Conservation (phyloP, 2,797 vertebrate species). For the Sylvia borin region DNA sequence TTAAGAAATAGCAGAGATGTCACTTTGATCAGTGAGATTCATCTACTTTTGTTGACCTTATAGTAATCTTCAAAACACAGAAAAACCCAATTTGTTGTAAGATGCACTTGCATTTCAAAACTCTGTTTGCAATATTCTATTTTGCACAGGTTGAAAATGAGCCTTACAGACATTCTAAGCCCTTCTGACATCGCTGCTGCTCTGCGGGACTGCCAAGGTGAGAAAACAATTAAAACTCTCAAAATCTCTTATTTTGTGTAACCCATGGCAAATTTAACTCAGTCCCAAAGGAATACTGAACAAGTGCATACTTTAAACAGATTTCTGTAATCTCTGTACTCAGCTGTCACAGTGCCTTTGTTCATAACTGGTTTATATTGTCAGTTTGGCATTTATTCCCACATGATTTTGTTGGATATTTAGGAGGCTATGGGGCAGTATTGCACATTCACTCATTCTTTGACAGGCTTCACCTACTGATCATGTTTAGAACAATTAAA, state of each 20-base stretch:
- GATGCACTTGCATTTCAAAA: background rate
- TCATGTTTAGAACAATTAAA: background rate
- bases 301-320: background rate
- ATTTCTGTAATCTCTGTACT: background rate
- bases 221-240: background rate
- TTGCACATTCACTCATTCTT: background rate
- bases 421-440: background rate
- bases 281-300: background rate
- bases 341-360: background rate
- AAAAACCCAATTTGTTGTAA: background rate
- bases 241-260: background rate
- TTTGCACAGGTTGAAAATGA: constrained; percentile 87
- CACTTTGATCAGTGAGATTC: background rate
- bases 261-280: background rate
- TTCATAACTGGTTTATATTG: background rate
- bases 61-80: background rate
- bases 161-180: constrained; percentile 89
- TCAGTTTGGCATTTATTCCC: background rate
- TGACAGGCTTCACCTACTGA: background rate
- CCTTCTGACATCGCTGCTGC: constrained; percentile 93
- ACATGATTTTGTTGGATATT: background rate
- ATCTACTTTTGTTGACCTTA: background rate
- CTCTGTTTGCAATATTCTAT: background rate
- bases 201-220: constrained; percentile 95
- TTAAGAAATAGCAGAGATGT: background rate